Evolutionary conservation across 2,888 invertebrate genomes (phyloP).

Genomic region (Brachyptera putata): DNA sequence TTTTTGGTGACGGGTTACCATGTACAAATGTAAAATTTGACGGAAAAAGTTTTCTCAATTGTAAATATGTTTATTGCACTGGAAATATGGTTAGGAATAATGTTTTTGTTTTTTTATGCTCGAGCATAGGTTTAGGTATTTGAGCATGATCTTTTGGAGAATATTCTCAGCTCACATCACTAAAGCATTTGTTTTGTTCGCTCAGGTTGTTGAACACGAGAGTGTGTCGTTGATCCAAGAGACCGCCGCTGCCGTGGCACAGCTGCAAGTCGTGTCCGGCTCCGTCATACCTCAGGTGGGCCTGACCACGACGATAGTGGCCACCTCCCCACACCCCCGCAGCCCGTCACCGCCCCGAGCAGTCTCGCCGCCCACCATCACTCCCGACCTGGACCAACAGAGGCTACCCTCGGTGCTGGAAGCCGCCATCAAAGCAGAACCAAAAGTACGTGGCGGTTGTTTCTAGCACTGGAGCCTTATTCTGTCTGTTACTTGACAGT

Average conservation of each 20-base stretch:
- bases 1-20: no score
- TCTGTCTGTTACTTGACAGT: no score
- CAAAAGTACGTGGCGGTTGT: slow-evolving; percentile 59
- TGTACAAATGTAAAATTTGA: no score
- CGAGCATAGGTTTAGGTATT: no score
- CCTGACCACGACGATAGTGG: slow-evolving; percentile 59
- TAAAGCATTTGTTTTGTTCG: no score
- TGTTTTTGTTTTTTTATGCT: no score
- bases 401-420: slow-evolving; percentile 69
- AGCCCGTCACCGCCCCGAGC: slow-evolving; percentile 15
- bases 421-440: slow-evolving; percentile 83
- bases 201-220: slow-evolving; percentile 40
- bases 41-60: no score
- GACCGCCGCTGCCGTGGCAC: slow-evolving; percentile 45
- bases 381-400: slow-evolving; percentile 40
- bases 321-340: slow-evolving; percentile 36
- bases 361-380: slow-evolving; percentile 21
- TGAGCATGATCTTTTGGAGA: no score
- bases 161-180: no score
- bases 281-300: slow-evolving; percentile 55
- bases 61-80: no score
- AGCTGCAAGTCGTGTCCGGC: slow-evolving; percentile 32
- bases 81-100: no score
- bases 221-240: slow-evolving; percentile 43
- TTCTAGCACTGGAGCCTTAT: no score